Conservation (phyloP, 2,113 vertebrate species). For the Pristiophorus japonicus region DNA sequence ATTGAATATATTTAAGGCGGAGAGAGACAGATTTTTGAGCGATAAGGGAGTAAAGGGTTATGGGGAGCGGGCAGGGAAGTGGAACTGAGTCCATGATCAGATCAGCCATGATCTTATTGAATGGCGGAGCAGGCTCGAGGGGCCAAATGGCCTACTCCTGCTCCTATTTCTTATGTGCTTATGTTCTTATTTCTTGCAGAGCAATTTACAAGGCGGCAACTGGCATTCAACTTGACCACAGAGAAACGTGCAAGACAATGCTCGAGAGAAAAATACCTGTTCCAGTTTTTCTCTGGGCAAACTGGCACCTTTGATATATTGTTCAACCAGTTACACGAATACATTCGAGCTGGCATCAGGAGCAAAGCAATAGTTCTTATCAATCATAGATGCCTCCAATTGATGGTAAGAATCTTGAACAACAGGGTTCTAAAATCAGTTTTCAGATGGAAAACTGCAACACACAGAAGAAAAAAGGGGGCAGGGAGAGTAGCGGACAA, state of each 20-base stretch:
- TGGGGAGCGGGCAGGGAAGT: too few relatives aligned
- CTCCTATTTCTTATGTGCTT: too few relatives aligned
- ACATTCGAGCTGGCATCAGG: background rate
- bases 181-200: background rate
- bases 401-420: background rate
- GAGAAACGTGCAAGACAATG: background rate
- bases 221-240: background rate
- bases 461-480: background rate
- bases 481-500: background rate
- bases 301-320: background rate
- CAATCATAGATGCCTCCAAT: background rate
- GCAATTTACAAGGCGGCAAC: background rate
- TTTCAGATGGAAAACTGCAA: background rate
- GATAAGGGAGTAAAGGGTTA: too few relatives aligned
- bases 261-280: background rate
- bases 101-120: too few relatives aligned
- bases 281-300: background rate
- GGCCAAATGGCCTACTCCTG: too few relatives aligned
- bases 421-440: background rate
- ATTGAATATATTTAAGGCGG: too few relatives aligned
- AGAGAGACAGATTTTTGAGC: too few relatives aligned
- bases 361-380: background rate
- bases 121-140: too few relatives aligned
- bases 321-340: background rate
- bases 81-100: too few relatives aligned